Percentiles rank a stretch among this genome's conserved stretches.
These are phyloP conservation scores for Leptinotarsa rubiginosa DNA, from an alignment of 2,888 invertebrate species.

Conservation along the genomic window DNA sequence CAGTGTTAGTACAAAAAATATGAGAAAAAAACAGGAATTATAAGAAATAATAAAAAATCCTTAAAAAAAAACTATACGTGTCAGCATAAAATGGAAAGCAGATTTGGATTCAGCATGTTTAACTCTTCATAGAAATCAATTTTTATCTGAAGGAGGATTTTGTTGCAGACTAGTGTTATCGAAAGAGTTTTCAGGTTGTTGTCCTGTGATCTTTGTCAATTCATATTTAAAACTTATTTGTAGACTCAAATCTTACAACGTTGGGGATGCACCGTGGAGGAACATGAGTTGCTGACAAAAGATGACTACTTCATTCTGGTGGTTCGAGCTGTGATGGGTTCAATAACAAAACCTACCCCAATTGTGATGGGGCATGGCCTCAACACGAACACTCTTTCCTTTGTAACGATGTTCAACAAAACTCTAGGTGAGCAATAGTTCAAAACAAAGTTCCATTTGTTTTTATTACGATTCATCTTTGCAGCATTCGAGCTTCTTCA, in stretches of 20 bases:
- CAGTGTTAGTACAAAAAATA: no score
- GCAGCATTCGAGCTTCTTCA: no score
- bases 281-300: conserved; percentile 22
- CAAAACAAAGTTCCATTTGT: not conserved
- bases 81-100: no score
- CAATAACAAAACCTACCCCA: conserved; percentile 21
- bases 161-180: no score
- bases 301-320: conserved; percentile 23
- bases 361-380: conserved; percentile 25
- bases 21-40: no score
- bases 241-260: conserved; percentile 26
- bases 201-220: no score
- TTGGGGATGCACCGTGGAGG: conserved; percentile 21
- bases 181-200: no score
- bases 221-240: not conserved
- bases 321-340: conserved; percentile 13
- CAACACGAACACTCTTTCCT: conserved; percentile 3
- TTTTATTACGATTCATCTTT: not conserved
- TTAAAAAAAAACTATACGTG: no score
- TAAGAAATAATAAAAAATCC: no score
- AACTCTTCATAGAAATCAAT: no score
- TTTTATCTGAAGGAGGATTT: no score
- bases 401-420: conserved; percentile 18
- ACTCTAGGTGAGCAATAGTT: conserved; percentile 19
- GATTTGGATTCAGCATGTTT: no score